Conservation (phyloP, 2,797 vertebrate species). For the Crax fasciolata region DNA sequence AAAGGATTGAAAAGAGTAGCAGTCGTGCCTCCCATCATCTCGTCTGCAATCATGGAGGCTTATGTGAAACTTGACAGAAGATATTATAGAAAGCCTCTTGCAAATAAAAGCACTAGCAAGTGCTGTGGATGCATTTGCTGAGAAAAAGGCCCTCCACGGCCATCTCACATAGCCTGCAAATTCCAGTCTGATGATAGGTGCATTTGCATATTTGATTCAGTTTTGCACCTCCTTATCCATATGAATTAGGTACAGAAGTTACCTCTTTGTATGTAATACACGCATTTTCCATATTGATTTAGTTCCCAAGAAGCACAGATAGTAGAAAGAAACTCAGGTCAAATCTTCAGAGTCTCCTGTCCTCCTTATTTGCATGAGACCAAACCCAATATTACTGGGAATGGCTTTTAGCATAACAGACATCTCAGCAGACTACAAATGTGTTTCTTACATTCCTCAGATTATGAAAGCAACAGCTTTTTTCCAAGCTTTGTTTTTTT, state of each 20-base stretch:
- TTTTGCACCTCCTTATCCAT: background rate
- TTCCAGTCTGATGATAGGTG: background rate
- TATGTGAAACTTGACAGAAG: background rate
- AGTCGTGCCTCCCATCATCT: background rate
- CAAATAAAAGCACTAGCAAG: background rate
- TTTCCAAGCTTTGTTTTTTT: background rate
- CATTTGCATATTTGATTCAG: background rate
- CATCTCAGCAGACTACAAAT: background rate
- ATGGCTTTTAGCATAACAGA: background rate
- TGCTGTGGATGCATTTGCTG: background rate
- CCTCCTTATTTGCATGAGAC: background rate
- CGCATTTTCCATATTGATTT: background rate
- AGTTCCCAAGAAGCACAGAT: background rate
- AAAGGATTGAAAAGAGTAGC: constrained; percentile 56
- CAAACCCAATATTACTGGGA: background rate
- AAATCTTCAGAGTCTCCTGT: background rate
- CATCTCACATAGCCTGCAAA: background rate
- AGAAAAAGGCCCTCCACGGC: background rate
- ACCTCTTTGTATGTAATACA: background rate
- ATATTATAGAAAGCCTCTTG: background rate
- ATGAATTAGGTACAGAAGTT: background rate
- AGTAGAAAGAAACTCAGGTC: background rate
- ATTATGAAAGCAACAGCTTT: background rate
- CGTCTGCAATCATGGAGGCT: rapidly evolving
- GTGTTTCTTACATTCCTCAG: background rate